Evolutionary conservation across 2,113 vertebrate genomes (phyloP).

Genomic region (Philantomba maxwellii): DNA sequence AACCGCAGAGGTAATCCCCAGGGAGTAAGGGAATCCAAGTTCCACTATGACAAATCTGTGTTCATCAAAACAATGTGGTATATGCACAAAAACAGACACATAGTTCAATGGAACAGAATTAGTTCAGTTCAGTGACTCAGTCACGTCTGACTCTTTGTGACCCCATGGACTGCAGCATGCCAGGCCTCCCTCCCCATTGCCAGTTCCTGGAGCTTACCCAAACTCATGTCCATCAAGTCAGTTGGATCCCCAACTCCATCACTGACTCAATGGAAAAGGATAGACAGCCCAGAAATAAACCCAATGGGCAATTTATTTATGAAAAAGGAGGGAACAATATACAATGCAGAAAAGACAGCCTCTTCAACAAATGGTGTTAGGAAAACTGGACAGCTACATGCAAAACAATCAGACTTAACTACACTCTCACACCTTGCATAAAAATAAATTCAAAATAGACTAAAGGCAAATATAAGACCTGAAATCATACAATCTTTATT

Average conservation of each 20-base stretch:
- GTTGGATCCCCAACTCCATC: not conserved
- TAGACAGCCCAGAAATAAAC: not conserved
- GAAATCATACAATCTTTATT: not conserved
- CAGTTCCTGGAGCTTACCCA: not conserved
- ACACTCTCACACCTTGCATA: not conserved
- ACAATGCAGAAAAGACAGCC: not conserved
- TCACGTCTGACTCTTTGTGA: not conserved
- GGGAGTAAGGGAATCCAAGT: not conserved
- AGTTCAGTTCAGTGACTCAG: not conserved
- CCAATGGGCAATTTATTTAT: not conserved
- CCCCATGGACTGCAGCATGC: not conserved
- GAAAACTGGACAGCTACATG: not conserved
- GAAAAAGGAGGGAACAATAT: not conserved
- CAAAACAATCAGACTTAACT: not conserved
- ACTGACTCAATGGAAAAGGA: not conserved
- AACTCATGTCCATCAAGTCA: not conserved
- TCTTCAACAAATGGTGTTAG: not conserved
- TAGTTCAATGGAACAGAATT: not conserved
- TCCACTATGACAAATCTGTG: not conserved
- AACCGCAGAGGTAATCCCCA: no score
- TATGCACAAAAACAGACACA: not conserved
- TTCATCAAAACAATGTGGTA: not conserved
- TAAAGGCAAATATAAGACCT: not conserved
- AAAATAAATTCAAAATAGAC: not conserved
- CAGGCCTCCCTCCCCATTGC: not conserved